Evolutionary conservation across 2,113 vertebrate genomes (phyloP).

Genomic region (Epinephelus fuscoguttatus): DNA sequence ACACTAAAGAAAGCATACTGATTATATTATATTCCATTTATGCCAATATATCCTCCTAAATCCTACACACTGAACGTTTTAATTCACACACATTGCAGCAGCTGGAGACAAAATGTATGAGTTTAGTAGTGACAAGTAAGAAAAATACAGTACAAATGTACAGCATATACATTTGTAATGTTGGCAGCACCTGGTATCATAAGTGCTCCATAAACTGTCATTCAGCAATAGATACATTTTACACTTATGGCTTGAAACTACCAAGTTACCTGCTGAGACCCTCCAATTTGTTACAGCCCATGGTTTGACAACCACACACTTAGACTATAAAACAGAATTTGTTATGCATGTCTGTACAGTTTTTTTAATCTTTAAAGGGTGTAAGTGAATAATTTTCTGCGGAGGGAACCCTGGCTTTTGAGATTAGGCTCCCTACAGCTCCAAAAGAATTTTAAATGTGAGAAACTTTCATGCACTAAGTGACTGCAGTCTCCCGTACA

Average conservation of each 20-base stretch:
- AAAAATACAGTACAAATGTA: not conserved
- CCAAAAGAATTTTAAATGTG: slow-evolving; percentile 41
- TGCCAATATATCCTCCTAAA: too few relatives aligned
- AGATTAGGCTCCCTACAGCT: slow-evolving; percentile 47
- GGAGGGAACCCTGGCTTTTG: slow-evolving; percentile 39
- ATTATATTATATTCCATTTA: too few relatives aligned
- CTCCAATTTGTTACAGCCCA: slow-evolving; percentile 45
- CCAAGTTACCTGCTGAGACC: slow-evolving; percentile 24
- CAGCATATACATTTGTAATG: not conserved
- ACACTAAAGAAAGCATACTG: too few relatives aligned
- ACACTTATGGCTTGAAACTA: slow-evolving; percentile 19
- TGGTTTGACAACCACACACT: slow-evolving; percentile 46
- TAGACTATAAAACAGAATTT: slow-evolving; percentile 42
- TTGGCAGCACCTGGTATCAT: not conserved
- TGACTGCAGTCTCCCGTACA: slow-evolving; percentile 22
- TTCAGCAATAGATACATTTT: not conserved
- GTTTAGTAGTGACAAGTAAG: not conserved
- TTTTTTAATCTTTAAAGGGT: slow-evolving; percentile 51
- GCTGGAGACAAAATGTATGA: not conserved
- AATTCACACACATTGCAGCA: not conserved
- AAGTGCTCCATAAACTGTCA: not conserved
- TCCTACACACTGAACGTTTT: too few relatives aligned
- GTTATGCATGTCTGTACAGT: slow-evolving; percentile 29
- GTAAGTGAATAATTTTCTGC: slow-evolving; percentile 51
- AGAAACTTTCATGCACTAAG: slow-evolving; percentile 25